Percentiles rank a stretch among this genome's conserved stretches.
These are phyloP conservation scores for Progne subis DNA, from an alignment of 2,113 vertebrate species.

Conservation along the genomic window DNA sequence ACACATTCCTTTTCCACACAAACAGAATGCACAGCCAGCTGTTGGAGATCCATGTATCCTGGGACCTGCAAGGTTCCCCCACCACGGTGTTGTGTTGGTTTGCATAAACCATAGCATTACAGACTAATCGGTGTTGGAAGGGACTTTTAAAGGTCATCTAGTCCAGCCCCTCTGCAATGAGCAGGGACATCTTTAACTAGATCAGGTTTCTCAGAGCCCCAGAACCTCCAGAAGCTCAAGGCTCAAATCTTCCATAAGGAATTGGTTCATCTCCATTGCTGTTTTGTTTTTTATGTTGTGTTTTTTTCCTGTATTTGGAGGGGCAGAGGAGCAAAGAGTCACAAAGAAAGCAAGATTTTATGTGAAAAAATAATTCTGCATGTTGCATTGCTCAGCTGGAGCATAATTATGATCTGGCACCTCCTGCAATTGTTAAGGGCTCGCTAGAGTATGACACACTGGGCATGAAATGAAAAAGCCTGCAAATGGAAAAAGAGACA, in stretches of 20 bases:
- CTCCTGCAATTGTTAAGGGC: background rate
- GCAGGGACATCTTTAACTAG: background rate
- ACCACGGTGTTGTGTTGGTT: fast-evolving
- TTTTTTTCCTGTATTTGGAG: background rate
- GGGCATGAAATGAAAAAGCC: background rate
- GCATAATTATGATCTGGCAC: background rate
- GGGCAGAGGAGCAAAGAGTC: background rate
- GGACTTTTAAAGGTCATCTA: background rate
- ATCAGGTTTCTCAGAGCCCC: background rate
- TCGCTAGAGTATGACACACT: background rate
- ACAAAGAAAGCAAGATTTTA: background rate
- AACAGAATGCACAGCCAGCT: background rate
- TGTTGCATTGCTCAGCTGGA: background rate
- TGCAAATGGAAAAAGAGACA: background rate
- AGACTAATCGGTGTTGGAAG: background rate
- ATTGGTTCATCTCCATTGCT: background rate
- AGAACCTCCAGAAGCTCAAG: background rate
- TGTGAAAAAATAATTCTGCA: background rate
- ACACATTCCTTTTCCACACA: background rate
- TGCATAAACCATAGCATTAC: background rate
- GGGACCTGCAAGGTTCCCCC: background rate
- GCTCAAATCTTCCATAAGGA: background rate
- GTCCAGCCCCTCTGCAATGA: background rate
- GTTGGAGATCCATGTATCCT: background rate
- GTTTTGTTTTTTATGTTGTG: background rate